Conservation (phyloP, 2,113 vertebrate genomes). For the Grantiella picta region DNA sequence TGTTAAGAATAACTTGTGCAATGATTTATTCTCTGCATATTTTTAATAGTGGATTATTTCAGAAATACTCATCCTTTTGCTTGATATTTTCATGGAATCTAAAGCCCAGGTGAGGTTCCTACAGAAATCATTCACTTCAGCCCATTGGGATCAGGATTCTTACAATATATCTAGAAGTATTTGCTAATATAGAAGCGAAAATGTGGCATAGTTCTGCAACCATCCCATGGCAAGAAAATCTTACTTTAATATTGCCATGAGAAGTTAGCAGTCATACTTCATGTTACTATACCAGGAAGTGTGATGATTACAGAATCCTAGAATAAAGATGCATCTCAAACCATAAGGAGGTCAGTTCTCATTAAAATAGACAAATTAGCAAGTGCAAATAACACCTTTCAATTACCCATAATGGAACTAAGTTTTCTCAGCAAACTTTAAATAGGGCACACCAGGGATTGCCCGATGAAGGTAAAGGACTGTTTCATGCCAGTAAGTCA, state of each 20-base stretch:
- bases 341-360: not conserved
- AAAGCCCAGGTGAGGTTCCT: not conserved
- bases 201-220: not conserved
- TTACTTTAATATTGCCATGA: not conserved
- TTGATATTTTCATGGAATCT: not conserved
- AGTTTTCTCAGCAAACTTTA: not conserved
- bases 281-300: not conserved
- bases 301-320: not conserved
- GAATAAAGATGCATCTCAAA: not conserved
- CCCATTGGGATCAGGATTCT: not conserved
- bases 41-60: not conserved
- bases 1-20: not conserved
- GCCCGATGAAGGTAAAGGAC: not conserved
- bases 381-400: not conserved
- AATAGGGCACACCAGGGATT: not conserved
- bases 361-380: not conserved
- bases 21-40: not conserved
- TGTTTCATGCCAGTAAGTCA: not conserved
- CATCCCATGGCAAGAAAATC: not conserved
- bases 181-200: not conserved
- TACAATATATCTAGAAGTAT: not conserved
- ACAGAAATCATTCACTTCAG: not conserved
- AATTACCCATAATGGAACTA: not conserved
- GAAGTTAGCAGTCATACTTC: not conserved
- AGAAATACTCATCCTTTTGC: not conserved